Evolutionary conservation across 2,797 vertebrate genomes (phyloP).

Genomic region (Siniperca undulata): DNA sequence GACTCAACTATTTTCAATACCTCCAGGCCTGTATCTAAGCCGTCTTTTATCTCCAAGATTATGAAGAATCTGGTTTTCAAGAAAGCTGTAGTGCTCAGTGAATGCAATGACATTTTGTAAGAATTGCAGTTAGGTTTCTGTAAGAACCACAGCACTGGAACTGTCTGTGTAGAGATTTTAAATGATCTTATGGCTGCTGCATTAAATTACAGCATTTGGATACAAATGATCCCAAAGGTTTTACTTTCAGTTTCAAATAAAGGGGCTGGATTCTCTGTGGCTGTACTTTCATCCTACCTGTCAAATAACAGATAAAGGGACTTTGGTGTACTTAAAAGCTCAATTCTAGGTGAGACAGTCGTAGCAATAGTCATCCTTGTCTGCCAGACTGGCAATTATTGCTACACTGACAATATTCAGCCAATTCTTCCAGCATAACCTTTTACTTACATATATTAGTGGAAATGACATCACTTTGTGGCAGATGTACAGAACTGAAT

Average conservation of each 20-base stretch:
- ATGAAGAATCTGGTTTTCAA: conserved; percentile 15
- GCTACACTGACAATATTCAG: not conserved
- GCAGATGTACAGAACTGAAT: not conserved
- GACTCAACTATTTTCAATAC: conserved; percentile 24
- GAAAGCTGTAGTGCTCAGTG: conserved; percentile 13
- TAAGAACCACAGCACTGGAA: conserved; percentile 1
- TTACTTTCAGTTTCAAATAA: not conserved
- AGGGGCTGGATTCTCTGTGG: not conserved
- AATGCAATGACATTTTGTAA: conserved; percentile 21
- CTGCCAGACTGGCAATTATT: not conserved
- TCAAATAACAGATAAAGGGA: conserved; percentile 5
- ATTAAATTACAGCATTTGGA: conserved; percentile 8
- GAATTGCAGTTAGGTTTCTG: conserved; percentile 20
- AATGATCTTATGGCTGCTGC: not conserved
- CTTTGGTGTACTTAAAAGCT: conserved; percentile 6
- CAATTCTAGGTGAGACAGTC: conserved; percentile 4
- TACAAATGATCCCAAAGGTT: not conserved
- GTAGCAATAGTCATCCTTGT: not conserved
- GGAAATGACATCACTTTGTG: not conserved
- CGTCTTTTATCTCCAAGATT: conserved; percentile 30
- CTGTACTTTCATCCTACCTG: conserved; percentile 3
- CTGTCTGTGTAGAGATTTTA: conserved; percentile 5
- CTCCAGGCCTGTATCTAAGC: conserved; percentile 31
- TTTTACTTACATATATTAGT: not conserved
- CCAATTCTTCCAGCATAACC: not conserved